These are phyloP conservation scores for Brachyopa scutellaris DNA, from an alignment of 2,888 invertebrate species.

Conservation along the genomic window DNA sequence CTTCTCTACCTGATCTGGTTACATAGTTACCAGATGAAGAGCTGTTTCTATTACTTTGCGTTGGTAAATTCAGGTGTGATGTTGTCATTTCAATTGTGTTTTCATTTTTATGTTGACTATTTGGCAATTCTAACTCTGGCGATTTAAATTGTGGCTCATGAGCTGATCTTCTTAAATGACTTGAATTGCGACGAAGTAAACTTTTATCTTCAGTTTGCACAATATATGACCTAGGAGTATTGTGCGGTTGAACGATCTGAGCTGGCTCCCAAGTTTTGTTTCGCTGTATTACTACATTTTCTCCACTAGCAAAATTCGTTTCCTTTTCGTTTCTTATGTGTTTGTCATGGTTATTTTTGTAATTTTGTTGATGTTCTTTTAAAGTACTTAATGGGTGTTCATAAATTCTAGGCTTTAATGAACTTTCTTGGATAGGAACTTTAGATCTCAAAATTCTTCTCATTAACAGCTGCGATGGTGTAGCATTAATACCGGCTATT, in stretches of 20 bases:
- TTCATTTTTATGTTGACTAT: neutral
- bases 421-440: neutral
- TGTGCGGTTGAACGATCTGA: neutral
- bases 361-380: conserved; percentile 3
- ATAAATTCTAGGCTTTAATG: neutral
- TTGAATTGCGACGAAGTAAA: conserved; percentile 8
- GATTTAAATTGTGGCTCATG: conserved; percentile 13
- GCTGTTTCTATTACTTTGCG: neutral
- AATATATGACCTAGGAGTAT: conserved; percentile 4
- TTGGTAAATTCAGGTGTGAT: neutral
- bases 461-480: conserved; percentile 5
- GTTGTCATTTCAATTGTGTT: neutral
- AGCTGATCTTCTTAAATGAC: neutral
- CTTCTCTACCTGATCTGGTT: neutral
- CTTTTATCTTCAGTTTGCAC: neutral
- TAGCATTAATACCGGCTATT: neutral
- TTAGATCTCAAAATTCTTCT: neutral
- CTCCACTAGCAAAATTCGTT: neutral
- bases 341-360: neutral
- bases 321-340: neutral
- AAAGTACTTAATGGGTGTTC: neutral
- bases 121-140: neutral
- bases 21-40: neutral
- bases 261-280: conserved; percentile 2
- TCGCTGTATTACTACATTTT: neutral